These are phyloP conservation scores for Laticauda colubrina DNA, from an alignment of 2,113 vertebrate species.

Conservation along the genomic window DNA sequence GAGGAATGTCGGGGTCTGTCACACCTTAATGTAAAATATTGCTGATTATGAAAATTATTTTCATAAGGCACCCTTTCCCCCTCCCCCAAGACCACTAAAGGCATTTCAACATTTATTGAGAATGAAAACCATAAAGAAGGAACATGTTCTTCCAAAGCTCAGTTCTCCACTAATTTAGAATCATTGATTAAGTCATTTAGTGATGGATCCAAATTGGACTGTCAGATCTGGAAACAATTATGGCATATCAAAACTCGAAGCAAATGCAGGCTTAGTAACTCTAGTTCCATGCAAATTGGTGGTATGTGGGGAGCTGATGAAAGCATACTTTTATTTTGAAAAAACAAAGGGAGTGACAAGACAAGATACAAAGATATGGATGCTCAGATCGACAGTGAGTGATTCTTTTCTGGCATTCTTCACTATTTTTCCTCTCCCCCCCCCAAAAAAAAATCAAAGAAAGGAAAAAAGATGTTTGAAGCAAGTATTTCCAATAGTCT, in stretches of 20 bases:
- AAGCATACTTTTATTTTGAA: slow-evolving; percentile 21
- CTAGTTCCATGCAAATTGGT: slow-evolving; percentile 56
- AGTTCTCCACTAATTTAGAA: slow-evolving; percentile 66
- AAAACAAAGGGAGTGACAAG: neutral
- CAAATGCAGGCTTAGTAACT: slow-evolving; percentile 40
- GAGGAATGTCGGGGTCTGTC: slow-evolving; percentile 67
- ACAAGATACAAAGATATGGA: slow-evolving; percentile 1
- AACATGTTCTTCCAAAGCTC: slow-evolving; percentile 63
- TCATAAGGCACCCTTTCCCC: slow-evolving; percentile 57
- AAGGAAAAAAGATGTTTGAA: neutral
- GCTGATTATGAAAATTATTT: slow-evolving; percentile 67
- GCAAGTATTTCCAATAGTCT: neutral
- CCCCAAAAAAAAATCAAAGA: neutral
- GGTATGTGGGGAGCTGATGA: slow-evolving; percentile 49
- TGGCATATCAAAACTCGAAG: slow-evolving; percentile 34
- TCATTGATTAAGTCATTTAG: slow-evolving; percentile 77
- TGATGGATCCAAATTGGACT: slow-evolving; percentile 73
- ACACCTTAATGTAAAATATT: slow-evolving; percentile 62
- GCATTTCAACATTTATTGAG: slow-evolving; percentile 71
- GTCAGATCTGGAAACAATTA: slow-evolving; percentile 59
- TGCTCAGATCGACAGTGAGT: slow-evolving; percentile 2
- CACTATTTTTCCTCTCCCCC: neutral
- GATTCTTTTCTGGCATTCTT: fast-evolving
- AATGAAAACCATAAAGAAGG: slow-evolving; percentile 75
- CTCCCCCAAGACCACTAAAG: slow-evolving; percentile 67